Percentiles rank a stretch among this genome's conserved stretches.
Conservation (phyloP, 2,888 invertebrate species). For the Metopia argyrocephala region DNA sequence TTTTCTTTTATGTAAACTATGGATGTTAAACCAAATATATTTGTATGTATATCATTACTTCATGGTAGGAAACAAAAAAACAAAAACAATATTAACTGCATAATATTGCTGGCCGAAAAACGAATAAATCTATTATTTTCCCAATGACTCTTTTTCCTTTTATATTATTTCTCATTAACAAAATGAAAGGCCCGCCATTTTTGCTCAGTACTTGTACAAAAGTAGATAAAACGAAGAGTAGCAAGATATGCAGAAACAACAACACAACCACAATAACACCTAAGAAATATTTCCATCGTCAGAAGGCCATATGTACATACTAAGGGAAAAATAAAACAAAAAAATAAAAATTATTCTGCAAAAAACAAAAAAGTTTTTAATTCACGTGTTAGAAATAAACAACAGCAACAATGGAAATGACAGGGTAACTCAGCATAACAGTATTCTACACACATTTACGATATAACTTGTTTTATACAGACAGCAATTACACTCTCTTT, state of each 20-base stretch:
- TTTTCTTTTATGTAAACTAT: background rate
- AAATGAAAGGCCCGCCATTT: conserved; percentile 56
- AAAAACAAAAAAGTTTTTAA: conserved; percentile 17
- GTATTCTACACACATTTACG: conserved; percentile 48
- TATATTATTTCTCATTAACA: conserved; percentile 37
- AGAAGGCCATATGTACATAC: background rate
- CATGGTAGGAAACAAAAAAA: too few species aligned
- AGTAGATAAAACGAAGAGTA: too few species aligned
- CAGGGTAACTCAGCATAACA: too few species aligned
- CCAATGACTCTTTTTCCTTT: background rate
- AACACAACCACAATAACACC: background rate
- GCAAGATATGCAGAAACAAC: background rate
- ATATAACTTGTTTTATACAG: conserved; percentile 19
- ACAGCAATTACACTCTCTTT: conserved; percentile 2
- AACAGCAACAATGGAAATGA: too few species aligned
- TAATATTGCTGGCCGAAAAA: background rate
- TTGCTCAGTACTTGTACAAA: conserved; percentile 4
- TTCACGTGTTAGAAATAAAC: conserved; percentile 53
- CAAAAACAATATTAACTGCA: too few species aligned
- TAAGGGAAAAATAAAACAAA: too few species aligned
- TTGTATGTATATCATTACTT: too few species aligned
- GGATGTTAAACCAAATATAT: too few species aligned
- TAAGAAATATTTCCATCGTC: conserved; percentile 4
- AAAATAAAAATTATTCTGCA: conserved; percentile 48
- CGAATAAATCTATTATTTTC: conserved; percentile 1